Evolutionary conservation across 2,113 vertebrate genomes (phyloP), one percentile per base, ranked within the genome.

Genomic region (Eretmochelys imbricata): DNA sequence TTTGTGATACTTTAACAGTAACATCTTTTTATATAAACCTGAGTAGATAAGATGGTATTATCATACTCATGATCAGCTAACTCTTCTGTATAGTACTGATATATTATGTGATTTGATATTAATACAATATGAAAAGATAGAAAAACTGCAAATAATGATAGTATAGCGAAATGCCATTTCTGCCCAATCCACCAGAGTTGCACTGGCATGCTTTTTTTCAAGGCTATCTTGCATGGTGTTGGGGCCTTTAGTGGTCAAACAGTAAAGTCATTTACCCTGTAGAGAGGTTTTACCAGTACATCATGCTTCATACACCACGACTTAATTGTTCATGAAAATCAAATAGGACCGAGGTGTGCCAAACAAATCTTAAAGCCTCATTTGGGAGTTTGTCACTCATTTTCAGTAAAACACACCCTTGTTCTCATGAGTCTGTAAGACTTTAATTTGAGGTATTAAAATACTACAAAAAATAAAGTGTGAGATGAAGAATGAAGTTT

Each of bases 361-460:
- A 93, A 93, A 90, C 49, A 87, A 51, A 90, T 86, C 92, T 90
- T 2, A 20, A 92, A 86, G 91, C 93, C 87, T 94, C 93, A 95
- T 95, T 48, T 46, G 78, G 84, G 42, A 92, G 93, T 49, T 49
- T 88, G 91, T 95, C 94, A 95, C 62, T 94, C 84, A 93, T 81
- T 84, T 76, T 89, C 81, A 88, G 80, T 78, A 80, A 93, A 87
- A 93, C 84, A 13, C 88, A 88, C 75, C 82, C 84, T 89, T 82
- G 31, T 69, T 95, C 82, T 90, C 87, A 50, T 72, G 48, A 85
- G 9, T 54, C 72, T 46, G 35, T 55, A 94, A 93, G 42, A 93
- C n/a, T 86, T 95, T 91, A 86, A 93, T 93, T 95, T 90, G 89
- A 96, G 90, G 89, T 24, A 92, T 35, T 84, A 85, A 94, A 97